Evolutionary conservation across 2,113 vertebrate species (phyloP).

Genomic region (Dunckerocampus dactyliophorus): DNA sequence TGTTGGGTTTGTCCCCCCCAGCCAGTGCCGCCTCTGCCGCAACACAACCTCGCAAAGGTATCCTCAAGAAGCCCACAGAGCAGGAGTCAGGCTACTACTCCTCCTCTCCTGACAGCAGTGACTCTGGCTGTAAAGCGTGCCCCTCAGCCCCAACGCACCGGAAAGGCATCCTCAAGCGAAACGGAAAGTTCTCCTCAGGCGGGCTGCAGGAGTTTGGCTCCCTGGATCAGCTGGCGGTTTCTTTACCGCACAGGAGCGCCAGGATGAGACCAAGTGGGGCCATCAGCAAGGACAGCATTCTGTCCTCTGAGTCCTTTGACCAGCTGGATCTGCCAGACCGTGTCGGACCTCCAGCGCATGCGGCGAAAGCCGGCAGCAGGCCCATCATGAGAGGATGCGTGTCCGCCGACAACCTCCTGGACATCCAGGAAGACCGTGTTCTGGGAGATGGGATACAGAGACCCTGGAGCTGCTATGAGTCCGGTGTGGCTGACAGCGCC

Average conservation of each 20-base stretch:
- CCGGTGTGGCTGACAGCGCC: slow-evolving; percentile 68
- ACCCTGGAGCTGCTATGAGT: slow-evolving; percentile 71
- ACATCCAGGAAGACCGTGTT: slow-evolving; percentile 65
- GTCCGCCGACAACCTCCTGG: slow-evolving; percentile 85
- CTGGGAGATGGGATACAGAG: slow-evolving; percentile 37
- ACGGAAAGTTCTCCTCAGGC: slow-evolving; percentile 82
- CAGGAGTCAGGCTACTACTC: slow-evolving; percentile 89
- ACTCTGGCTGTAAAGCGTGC: slow-evolving; percentile 55
- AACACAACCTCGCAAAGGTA: slow-evolving; percentile 82
- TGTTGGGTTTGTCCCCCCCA: slow-evolving; percentile 26
- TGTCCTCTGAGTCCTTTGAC: slow-evolving; percentile 95
- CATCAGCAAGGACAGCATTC: slow-evolving; percentile 91
- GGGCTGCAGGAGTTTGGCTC: slow-evolving; percentile 68
- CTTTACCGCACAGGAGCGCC: slow-evolving; percentile 15
- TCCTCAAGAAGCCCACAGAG: slow-evolving; percentile 84
- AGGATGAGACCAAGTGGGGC: slow-evolving; percentile 70
- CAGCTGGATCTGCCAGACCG: slow-evolving; percentile 84
- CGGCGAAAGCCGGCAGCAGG: slow-evolving; percentile 27
- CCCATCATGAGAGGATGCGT: slow-evolving; percentile 77
- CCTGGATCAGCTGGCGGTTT: slow-evolving; percentile 71
- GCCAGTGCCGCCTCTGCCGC: slow-evolving; percentile 1
- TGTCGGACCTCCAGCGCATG: background rate
- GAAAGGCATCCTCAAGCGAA: slow-evolving; percentile 90
- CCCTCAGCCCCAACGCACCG: slow-evolving; percentile 46
- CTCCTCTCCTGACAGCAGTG: slow-evolving; percentile 80